Evolutionary conservation across 1,140 invertebrate genomes (phyloP).

Genomic region (Eumaeus atala): DNA sequence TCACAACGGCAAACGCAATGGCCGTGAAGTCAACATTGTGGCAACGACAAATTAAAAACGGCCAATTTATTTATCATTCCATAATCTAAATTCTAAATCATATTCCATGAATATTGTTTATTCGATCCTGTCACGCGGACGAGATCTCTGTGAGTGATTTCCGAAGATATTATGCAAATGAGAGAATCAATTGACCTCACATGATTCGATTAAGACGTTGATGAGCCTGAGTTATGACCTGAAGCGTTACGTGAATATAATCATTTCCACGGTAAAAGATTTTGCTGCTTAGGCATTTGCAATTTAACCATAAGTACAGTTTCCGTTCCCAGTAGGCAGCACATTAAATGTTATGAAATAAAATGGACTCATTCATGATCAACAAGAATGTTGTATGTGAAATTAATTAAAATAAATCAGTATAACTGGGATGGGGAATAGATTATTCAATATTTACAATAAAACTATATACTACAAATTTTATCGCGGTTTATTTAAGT

Average conservation of each 20-base stretch:
- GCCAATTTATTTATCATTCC: neutral
- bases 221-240: conserved; percentile 17
- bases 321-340: too few species aligned
- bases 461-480: too few species aligned
- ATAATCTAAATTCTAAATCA: neutral
- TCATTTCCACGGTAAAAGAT: too few species aligned
- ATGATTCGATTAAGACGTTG: conserved; percentile 35
- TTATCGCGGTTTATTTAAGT: too few species aligned
- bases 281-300: too few species aligned
- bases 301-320: too few species aligned
- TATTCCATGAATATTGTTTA: conserved; percentile 1
- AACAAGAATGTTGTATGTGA: too few species aligned
- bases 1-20: neutral
- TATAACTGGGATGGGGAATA: too few species aligned
- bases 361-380: too few species aligned
- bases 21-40: conserved; percentile 7
- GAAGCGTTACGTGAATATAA: neutral
- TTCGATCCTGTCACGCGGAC: neutral
- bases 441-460: too few species aligned
- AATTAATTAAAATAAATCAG: too few species aligned
- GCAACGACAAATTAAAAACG: neutral
- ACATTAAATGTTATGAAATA: too few species aligned
- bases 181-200: conserved; percentile 32
- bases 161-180: conserved; percentile 27
- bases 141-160: conserved; percentile 13